These are phyloP conservation scores for Leuciscus idus DNA, from an alignment of 2,113 vertebrate species.

Conservation along the genomic window DNA sequence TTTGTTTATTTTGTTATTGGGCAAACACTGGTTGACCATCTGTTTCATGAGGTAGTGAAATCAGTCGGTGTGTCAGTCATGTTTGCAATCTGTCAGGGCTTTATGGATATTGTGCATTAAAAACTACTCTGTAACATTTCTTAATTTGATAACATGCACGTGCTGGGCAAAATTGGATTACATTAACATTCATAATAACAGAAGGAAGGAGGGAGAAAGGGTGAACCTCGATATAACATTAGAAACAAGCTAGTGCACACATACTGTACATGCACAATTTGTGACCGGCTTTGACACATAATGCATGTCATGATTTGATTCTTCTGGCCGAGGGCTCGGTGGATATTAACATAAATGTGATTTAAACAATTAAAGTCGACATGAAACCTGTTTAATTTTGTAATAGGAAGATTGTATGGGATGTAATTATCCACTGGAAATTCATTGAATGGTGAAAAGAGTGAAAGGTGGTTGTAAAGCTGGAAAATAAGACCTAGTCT, in stretches of 20 bases:
- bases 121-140: slow-evolving; percentile 49
- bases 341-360: not conserved
- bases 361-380: not conserved
- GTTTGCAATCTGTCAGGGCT: slow-evolving; percentile 67
- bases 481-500: not conserved
- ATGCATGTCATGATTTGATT: not conserved
- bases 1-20: not conserved
- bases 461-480: not conserved
- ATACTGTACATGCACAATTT: not conserved
- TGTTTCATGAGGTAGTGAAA: slow-evolving; percentile 49
- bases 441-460: not conserved
- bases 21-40: not conserved
- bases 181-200: slow-evolving; percentile 55
- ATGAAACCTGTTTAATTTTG: not conserved
- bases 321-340: not conserved
- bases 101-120: slow-evolving; percentile 69
- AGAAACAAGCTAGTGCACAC: not conserved
- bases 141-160: slow-evolving; percentile 59
- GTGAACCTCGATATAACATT: not conserved
- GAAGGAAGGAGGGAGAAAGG: not conserved
- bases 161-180: slow-evolving; percentile 56
- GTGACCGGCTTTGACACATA: not conserved
- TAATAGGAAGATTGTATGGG: not conserved
- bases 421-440: not conserved
- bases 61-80: slow-evolving; percentile 64